phyloP scores from a whole-genome alignment of 1,140 invertebrate species.

The Diorhabda elongata region DNA sequence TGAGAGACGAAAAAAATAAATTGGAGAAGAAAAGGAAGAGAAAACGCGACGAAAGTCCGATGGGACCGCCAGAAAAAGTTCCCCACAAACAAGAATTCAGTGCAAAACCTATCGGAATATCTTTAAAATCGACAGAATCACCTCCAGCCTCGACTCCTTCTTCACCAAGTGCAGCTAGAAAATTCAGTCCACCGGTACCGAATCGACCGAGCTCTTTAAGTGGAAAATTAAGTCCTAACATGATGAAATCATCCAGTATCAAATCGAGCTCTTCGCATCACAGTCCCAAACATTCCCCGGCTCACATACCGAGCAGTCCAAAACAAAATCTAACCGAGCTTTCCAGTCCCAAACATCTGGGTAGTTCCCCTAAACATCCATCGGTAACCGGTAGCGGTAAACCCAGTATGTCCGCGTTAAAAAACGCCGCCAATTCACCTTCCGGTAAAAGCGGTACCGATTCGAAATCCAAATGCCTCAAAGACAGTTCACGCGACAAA shows the following conservation, averaged over 20 bases:
- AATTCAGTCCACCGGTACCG: slow-evolving; percentile 66
- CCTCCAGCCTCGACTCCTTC: slow-evolving; percentile 54
- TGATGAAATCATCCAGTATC: slow-evolving; percentile 49
- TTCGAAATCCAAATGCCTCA: slow-evolving; percentile 49
- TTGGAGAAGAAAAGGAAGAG: slow-evolving; percentile 74
- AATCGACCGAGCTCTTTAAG: slow-evolving; percentile 44
- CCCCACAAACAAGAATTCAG: slow-evolving; percentile 67
- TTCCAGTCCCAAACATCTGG: slow-evolving; percentile 54
- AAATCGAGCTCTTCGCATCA: slow-evolving; percentile 59
- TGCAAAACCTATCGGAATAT: slow-evolving; percentile 68
- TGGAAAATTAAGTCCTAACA: slow-evolving; percentile 58
- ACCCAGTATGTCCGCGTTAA: slow-evolving; percentile 83
- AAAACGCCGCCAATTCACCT: slow-evolving; percentile 67
- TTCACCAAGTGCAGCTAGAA: slow-evolving; percentile 61
- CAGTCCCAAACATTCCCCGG: slow-evolving; percentile 71
- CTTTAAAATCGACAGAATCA: slow-evolving; percentile 68
- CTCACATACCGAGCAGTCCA: slow-evolving; percentile 65
- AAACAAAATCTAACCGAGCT: slow-evolving; percentile 55
- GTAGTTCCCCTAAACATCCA: slow-evolving; percentile 71
- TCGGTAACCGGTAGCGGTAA: slow-evolving; percentile 69
- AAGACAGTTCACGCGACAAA: slow-evolving; percentile 53
- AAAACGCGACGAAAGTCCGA: slow-evolving; percentile 69
- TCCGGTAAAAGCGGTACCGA: slow-evolving; percentile 47
- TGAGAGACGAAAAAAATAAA: slow-evolving; percentile 57
- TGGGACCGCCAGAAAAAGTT: slow-evolving; percentile 80